phyloP scores from a whole-genome alignment of 2,113 vertebrate species.

The Zosterops hypoxanthus region DNA sequence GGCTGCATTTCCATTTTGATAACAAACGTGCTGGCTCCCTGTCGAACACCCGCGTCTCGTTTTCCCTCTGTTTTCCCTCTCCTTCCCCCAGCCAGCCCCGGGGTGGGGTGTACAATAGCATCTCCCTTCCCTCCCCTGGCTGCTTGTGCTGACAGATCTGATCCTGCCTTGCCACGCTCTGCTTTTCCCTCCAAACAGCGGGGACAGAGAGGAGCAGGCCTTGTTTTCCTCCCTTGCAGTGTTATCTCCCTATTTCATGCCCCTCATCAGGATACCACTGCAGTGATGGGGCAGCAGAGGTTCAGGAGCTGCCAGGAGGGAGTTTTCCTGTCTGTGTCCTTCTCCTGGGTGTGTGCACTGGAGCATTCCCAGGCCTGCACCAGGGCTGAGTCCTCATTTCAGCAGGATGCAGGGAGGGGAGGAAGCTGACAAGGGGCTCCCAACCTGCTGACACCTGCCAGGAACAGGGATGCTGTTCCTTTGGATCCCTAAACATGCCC shows the following conservation, averaged over 20 bases:
- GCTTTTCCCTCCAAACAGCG: background rate
- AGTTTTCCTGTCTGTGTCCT: background rate
- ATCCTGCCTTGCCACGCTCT: background rate
- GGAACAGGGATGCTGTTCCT: rapidly evolving
- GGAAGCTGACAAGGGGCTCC: background rate
- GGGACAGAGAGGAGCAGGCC: background rate
- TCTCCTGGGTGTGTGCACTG: background rate
- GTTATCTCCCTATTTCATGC: background rate
- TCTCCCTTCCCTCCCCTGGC: background rate
- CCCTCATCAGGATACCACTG: background rate
- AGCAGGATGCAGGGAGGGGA: background rate
- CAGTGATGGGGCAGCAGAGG: background rate
- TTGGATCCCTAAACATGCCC: rapidly evolving
- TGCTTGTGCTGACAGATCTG: conserved; percentile 52
- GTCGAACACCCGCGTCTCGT: background rate
- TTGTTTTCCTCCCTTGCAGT: background rate
- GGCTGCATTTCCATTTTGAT: conserved; percentile 64
- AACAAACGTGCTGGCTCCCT: conserved; percentile 20
- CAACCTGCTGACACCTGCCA: background rate
- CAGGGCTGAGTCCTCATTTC: background rate
- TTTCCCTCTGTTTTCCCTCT: background rate
- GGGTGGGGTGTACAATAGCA: background rate
- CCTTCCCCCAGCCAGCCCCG: background rate
- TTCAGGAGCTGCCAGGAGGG: background rate
- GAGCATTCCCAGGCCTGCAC: background rate